Percentiles rank a stretch among this genome's conserved stretches.
Evolutionary conservation across 2,888 invertebrate species (phyloP).

Genomic region (Calephelis perditalis): DNA sequence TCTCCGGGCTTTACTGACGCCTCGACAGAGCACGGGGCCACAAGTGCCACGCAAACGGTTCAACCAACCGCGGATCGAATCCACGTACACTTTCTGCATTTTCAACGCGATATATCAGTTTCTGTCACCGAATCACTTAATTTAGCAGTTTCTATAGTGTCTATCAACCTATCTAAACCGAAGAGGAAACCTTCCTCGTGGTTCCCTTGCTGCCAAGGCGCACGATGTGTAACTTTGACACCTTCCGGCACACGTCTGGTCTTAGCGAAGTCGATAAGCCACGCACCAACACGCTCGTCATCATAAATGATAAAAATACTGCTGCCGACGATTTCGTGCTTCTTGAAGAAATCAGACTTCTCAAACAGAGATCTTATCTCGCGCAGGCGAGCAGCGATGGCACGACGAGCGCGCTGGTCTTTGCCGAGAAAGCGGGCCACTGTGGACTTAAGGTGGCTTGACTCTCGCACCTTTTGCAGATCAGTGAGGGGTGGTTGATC

Average conservation of each 20-base stretch:
- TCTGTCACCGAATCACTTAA: slow-evolving; percentile 47
- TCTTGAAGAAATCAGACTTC: slow-evolving; percentile 89
- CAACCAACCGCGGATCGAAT: slow-evolving; percentile 58
- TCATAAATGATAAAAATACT: slow-evolving; percentile 97
- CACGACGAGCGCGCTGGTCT: slow-evolving; percentile 80
- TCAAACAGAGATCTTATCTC: slow-evolving; percentile 89
- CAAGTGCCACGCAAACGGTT: slow-evolving; percentile 49
- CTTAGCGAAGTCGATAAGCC: slow-evolving; percentile 99
- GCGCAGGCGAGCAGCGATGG: slow-evolving; percentile 84
- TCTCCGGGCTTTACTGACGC: slow-evolving; percentile 52
- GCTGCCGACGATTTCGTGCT: slow-evolving; percentile 95
- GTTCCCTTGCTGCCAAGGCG: slow-evolving; percentile 94
- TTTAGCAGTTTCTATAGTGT: slow-evolving; percentile 71
- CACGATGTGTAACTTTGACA: slow-evolving; percentile 85
- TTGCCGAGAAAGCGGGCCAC: slow-evolving; percentile 86
- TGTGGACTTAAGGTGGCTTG: slow-evolving; percentile 84
- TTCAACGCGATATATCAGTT: slow-evolving; percentile 71
- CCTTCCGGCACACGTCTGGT: slow-evolving; percentile 86
- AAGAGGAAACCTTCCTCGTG: slow-evolving; percentile 96
- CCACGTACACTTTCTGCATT: slow-evolving; percentile 53
- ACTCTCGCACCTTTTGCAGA: slow-evolving; percentile 90
- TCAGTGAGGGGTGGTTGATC: slow-evolving; percentile 91
- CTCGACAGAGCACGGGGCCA: slow-evolving; percentile 38
- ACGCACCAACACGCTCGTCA: slow-evolving; percentile 90
- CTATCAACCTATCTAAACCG: slow-evolving; percentile 94